Evolutionary conservation across 1,140 invertebrate genomes (phyloP).

Genomic region (Zophobas morio): DNA sequence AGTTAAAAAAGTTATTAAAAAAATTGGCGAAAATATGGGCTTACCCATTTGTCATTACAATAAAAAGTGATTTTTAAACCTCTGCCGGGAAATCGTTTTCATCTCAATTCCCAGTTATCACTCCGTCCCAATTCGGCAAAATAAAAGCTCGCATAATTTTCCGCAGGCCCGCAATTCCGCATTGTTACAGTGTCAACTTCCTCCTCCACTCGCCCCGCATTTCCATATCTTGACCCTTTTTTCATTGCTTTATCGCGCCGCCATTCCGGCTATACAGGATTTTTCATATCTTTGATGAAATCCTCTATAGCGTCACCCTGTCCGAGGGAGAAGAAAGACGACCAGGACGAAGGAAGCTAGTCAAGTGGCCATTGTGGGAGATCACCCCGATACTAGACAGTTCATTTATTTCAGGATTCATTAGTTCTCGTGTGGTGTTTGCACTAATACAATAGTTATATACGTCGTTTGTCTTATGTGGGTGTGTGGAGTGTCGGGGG

Average conservation of each 20-base stretch:
- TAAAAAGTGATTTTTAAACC: no score
- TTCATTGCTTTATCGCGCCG: background rate
- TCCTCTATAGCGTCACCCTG: background rate
- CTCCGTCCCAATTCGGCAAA: no score
- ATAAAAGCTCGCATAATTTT: no score
- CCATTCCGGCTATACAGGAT: constrained; percentile 11
- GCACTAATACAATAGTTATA: constrained; percentile 38
- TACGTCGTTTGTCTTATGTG: constrained; percentile 18
- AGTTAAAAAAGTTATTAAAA: no score
- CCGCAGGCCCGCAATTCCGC: no score
- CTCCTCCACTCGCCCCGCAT: constrained; percentile 20
- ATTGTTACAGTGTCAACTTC: background rate
- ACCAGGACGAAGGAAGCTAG: background rate
- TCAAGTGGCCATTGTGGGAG: background rate
- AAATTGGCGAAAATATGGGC: no score
- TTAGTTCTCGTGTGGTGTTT: constrained; percentile 24
- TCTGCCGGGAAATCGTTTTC: no score
- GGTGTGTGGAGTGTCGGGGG: background rate
- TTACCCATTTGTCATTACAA: no score
- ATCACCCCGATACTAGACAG: constrained; percentile 13
- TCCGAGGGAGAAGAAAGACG: background rate
- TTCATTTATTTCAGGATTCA: constrained; percentile 41
- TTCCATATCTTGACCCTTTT: constrained; percentile 41
- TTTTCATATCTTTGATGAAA: constrained; percentile 3
- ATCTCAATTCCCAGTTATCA: no score